phyloP scores from a whole-genome alignment of 2,888 invertebrate genomes.

The Plutella xylostella region DNA sequence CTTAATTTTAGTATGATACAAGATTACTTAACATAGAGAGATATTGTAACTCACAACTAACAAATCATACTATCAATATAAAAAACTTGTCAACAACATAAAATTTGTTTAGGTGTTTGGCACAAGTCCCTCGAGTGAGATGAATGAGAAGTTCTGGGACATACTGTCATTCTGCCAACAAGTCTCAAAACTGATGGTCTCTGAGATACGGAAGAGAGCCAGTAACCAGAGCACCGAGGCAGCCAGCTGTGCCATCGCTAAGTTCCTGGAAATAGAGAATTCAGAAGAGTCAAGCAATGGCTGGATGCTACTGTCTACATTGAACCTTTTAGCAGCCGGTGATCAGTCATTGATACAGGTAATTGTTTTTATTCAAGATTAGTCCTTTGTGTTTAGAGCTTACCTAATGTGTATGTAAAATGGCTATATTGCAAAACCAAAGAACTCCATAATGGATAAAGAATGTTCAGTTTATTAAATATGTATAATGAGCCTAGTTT shows the following conservation, averaged over 20 bases:
- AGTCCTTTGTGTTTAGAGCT: too few species aligned
- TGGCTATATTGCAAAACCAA: too few species aligned
- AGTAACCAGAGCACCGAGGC: constrained; percentile 96
- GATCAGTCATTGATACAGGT: constrained; percentile 91
- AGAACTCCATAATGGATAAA: too few species aligned
- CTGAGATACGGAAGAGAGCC: constrained; percentile 93
- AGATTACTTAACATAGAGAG: too few species aligned
- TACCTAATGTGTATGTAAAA: too few species aligned
- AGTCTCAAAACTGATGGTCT: constrained; percentile 96
- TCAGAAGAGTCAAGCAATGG: constrained; percentile 96
- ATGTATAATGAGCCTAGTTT: too few species aligned
- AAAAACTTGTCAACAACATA: not conserved
- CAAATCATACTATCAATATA: too few species aligned
- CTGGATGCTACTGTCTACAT: constrained; percentile 93
- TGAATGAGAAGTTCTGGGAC: constrained; percentile 98
- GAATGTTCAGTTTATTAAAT: too few species aligned
- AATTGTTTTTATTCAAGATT: too few species aligned
- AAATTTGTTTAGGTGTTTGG: constrained; percentile 90
- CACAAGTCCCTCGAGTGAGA: constrained; percentile 91
- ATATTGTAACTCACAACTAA: too few species aligned
- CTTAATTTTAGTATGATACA: too few species aligned
- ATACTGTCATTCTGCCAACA: constrained; percentile 94
- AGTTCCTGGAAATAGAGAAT: constrained; percentile 95
- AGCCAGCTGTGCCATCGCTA: constrained; percentile 96
- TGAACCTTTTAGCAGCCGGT: constrained; percentile 93